phyloP scores from a whole-genome alignment of 2,888 invertebrate genomes.

The Dione juno region DNA sequence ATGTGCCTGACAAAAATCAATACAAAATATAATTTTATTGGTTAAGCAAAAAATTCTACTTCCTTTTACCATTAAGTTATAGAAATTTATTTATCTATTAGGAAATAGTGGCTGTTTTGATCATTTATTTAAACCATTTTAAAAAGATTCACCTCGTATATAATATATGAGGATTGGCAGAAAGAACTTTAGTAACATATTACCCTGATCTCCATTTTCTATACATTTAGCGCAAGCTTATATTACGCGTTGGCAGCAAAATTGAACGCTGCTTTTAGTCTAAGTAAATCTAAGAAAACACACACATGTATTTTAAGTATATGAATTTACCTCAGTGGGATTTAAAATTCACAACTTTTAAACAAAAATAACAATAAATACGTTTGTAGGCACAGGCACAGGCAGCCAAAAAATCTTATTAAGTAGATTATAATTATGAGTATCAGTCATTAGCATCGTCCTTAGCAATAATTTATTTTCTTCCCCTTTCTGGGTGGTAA shows the following conservation, averaged over 20 bases:
- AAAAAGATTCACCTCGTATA: background rate
- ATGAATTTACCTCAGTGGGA: background rate
- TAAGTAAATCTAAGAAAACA: background rate
- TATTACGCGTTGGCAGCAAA: background rate
- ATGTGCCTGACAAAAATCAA: no score
- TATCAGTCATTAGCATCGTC: constrained; percentile 23
- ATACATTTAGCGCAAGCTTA: background rate
- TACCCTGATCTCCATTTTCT: constrained; percentile 3
- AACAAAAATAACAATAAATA: no score
- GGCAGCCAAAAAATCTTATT: background rate
- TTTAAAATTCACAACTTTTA: background rate
- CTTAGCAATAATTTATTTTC: constrained; percentile 31
- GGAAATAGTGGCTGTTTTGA: no score
- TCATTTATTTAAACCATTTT: no score
- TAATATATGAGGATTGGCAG: background rate
- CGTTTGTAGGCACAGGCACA: no score
- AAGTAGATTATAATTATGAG: constrained; percentile 1
- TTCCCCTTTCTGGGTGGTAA: constrained; percentile 27
- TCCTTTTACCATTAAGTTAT: no score
- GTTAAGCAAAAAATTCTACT: no score
- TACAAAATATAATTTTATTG: no score
- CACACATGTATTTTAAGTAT: no score
- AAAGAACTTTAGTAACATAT: background rate
- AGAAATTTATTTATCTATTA: no score
- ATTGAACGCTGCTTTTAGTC: background rate